Evolutionary conservation across 2,113 vertebrate genomes (phyloP), one percentile per base, ranked within the genome.

Genomic region (Balaeniceps rex): DNA sequence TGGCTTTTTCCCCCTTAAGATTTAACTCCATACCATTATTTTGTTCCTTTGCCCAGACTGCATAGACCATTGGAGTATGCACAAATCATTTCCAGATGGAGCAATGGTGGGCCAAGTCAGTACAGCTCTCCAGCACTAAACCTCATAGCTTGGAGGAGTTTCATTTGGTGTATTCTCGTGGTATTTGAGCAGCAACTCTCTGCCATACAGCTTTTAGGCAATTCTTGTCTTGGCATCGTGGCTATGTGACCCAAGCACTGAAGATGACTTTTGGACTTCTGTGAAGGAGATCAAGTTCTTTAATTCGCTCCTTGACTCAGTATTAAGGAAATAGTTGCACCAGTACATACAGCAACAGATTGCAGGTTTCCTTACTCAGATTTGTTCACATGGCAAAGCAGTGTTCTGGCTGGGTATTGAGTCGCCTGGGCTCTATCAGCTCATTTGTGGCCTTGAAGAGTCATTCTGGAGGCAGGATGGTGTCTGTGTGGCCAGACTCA

Each of bases 21-120:
- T 78, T 95, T 92, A 93, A 74, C 57, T 95, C 89, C 55, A 28
- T 81, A 70, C 64, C 75, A 51, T 82, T 86, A 79, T 92, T 91
- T 87, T 90, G 93, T 92, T 96, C 91, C 69, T 83, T 92, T 95
- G 96, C 96, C 85, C 33, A 61, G 93, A 63, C 92, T 94, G 70
- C 69, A 51, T 1, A 91, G 93, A 57, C 75, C 81, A 36, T 49
- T 91, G 54, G 90, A 83, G 64, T 55, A 42, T 3, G 44, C 82
- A 78, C 84, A 97, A 88, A 98, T 96, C 51, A 66, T 31, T 95
- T 97, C 93, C 97, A 97, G 97, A 96, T 97, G 95, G 90, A 90
- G 77, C 74, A 61, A 2, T n/a, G 80, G 68, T 90, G 60, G 72
- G 88, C 94, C 94, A 94, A 95, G 83, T 11, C 79, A 47, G 58